phyloP scores from a whole-genome alignment of 2,797 vertebrate species.

The Antrozous pallidus region DNA sequence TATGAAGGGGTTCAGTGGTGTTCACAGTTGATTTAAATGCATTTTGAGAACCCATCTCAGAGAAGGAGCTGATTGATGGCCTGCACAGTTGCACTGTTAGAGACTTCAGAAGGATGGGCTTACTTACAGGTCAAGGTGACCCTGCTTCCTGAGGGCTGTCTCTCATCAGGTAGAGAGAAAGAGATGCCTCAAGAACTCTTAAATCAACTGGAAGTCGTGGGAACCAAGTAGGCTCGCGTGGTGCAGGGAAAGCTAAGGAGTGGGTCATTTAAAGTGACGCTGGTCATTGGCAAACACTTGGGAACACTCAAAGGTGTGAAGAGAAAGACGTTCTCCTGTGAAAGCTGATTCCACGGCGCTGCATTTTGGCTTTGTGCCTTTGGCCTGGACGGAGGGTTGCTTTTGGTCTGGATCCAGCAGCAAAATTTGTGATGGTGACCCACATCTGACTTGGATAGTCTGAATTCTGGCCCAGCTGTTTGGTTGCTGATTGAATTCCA shows the following conservation, averaged over 20 bases:
- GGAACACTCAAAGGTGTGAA: not conserved
- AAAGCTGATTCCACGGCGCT: not conserved
- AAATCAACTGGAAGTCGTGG: not conserved
- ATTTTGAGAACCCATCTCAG: not conserved
- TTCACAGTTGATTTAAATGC: not conserved
- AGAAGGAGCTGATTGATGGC: too few species aligned
- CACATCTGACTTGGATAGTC: accelerated
- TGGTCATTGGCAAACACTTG: not conserved
- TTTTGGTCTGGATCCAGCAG: not conserved
- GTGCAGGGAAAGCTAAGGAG: not conserved
- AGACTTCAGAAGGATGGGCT: not conserved
- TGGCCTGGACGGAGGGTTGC: not conserved
- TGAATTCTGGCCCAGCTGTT: not conserved
- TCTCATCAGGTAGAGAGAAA: not conserved
- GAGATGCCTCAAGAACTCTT: not conserved
- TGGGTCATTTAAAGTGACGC: not conserved
- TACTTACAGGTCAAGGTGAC: not conserved
- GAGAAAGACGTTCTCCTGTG: not conserved
- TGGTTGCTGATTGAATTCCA: too few species aligned
- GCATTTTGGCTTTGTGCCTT: not conserved
- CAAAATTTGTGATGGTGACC: not conserved
- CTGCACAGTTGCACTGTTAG: not conserved
- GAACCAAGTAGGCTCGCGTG: not conserved
- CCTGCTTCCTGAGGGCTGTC: not conserved
- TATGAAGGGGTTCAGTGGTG: not conserved